Conservation (phyloP, 64 coral and sea anemone species). For the Porites lutea region DNA sequence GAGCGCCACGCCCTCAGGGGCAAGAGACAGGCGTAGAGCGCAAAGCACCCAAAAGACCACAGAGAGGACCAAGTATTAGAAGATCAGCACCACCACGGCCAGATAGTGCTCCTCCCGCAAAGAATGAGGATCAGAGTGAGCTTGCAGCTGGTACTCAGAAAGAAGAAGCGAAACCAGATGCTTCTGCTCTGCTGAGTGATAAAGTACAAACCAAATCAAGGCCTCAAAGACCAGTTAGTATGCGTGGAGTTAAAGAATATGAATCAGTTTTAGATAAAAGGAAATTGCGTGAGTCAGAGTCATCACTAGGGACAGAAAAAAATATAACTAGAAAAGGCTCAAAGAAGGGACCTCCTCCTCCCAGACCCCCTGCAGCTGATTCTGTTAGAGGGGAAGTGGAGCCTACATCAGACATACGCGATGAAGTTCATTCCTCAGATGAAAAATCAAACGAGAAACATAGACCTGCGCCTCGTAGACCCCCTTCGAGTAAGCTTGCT, state of each 20-base stretch:
- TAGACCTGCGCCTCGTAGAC: conserved; percentile 28
- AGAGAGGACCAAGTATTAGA: conserved; percentile 59
- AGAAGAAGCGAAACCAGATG: background rate
- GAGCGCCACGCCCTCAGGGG: conserved; percentile 28
- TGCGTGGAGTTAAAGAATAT: conserved; percentile 29
- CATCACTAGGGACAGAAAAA: background rate
- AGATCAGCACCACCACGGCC: conserved; percentile 12
- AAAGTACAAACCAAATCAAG: conserved; percentile 9
- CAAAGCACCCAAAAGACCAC: conserved; percentile 50
- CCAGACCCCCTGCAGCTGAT: conserved; percentile 36
- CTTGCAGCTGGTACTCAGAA: background rate
- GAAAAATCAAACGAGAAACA: conserved; percentile 8
- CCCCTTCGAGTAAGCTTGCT: background rate
- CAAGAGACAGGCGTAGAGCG: background rate
- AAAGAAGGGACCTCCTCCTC: conserved; percentile 55
- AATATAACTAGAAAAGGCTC: conserved; percentile 35
- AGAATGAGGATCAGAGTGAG: background rate
- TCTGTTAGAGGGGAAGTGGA: background rate
- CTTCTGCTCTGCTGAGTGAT: background rate
- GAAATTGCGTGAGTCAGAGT: background rate
- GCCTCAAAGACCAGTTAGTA: conserved; percentile 47
- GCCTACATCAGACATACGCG: background rate
- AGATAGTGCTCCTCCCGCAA: background rate
- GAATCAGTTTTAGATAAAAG: conserved; percentile 12
- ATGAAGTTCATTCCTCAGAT: background rate